Evolutionary conservation across 2,888 invertebrate genomes (phyloP), one percentile per base, ranked within the genome.

Genomic region (Automeris io): DNA sequence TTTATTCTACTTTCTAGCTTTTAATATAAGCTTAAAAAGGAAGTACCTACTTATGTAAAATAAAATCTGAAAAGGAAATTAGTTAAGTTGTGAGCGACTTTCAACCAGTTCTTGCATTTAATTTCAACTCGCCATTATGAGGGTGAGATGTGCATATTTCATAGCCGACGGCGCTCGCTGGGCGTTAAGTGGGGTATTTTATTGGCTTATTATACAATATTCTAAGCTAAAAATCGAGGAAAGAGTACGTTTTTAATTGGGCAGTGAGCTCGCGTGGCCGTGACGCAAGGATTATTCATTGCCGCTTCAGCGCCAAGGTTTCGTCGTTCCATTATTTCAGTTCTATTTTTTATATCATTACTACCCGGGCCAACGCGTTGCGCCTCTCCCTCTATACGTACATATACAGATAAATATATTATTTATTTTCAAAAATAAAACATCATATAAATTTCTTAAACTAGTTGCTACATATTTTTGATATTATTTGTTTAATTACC

Each of bases 141-240:
- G 81, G 71, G 70, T 61, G 74, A 75, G 71, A 68, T 79, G 73
- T 81, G 78, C 78, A 86, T 85, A 86, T 82, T 85, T 86, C 82
- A 86, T 69, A 63, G 62, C 70, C 54, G 65, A 61, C 70, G 68
- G 64, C 61, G 62, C 70, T 70, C 62, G 61, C 66, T 56, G 70
- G 77, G 81, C 82, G 76, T 78, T 78, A 82, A 85, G 85, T 79
- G 83, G 79, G 80, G 80, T 86, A 83, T 80, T 86, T 86, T 86
- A 86, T 85, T 72, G 85, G 82, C 79, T 82, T 86, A 86, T 86
- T 86, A 86, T 86, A 80, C 85, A 82, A 86, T 82, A 85, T 83
- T 81, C 85, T 85, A 83, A 86, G 85, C 83, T 86, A 80, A 85
- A 85, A 85, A 81, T 86, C 74, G 80, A 79, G 80, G 79, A 85